These are phyloP conservation scores for Sinella curviseta DNA, from an alignment of 1,140 invertebrate species.

Conservation along the genomic window DNA sequence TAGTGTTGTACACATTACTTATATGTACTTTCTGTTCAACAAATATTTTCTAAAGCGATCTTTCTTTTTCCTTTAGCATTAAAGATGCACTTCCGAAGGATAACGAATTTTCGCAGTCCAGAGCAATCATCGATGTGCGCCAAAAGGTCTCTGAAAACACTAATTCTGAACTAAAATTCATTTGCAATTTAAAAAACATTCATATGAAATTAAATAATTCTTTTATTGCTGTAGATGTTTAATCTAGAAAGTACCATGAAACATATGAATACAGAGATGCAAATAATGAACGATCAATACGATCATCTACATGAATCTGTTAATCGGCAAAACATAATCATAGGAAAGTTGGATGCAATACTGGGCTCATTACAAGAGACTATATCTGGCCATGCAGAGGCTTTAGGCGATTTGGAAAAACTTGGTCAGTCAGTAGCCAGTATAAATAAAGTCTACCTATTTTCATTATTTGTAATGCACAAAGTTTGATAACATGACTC, in stretches of 20 bases:
- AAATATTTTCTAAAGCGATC: too few species aligned
- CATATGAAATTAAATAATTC: neutral
- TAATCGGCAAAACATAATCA: neutral
- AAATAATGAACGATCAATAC: neutral
- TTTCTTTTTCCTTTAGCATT: too few species aligned
- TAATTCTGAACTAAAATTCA: neutral
- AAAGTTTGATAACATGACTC: neutral
- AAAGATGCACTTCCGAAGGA: conserved; percentile 19
- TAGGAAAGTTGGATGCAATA: neutral
- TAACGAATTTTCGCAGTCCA: neutral
- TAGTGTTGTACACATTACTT: too few species aligned
- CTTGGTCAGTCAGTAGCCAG: neutral
- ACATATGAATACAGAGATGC: neutral
- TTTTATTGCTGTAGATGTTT: neutral
- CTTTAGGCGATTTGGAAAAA: neutral
- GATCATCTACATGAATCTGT: neutral
- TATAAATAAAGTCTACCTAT: neutral
- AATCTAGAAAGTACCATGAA: neutral
- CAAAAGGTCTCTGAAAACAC: neutral
- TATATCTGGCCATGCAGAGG: neutral
- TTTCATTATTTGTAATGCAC: neutral
- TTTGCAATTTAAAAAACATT: neutral
- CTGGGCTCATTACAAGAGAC: neutral
- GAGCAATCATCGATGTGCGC: neutral
- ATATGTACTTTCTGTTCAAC: too few species aligned